Conservation (phyloP, 1,140 invertebrate species). For the Prorops nasuta region DNA sequence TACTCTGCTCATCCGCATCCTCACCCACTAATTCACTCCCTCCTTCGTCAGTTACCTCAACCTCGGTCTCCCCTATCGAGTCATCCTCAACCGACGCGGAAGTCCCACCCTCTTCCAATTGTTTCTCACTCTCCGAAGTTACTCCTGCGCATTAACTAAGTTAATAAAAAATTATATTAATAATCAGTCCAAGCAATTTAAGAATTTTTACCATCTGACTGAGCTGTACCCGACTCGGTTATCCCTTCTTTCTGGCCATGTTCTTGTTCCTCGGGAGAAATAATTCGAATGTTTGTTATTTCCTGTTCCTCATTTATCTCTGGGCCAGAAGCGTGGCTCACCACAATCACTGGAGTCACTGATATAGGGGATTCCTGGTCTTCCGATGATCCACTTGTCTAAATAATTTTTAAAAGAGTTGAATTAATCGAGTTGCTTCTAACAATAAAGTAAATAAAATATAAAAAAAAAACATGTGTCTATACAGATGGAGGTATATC, state of each 20-base stretch:
- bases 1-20: constrained; percentile 61
- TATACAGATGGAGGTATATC: constrained; percentile 45
- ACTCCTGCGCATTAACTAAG: no score
- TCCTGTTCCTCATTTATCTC: constrained; percentile 28
- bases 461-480: background rate
- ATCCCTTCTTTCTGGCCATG: constrained; percentile 32
- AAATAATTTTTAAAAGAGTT: constrained; percentile 6
- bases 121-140: constrained; percentile 64
- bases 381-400: constrained; percentile 43
- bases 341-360: constrained; percentile 24
- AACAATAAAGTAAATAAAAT: background rate
- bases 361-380: constrained; percentile 39
- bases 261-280: constrained; percentile 38
- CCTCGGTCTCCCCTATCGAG: constrained; percentile 37
- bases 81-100: constrained; percentile 43
- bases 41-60: constrained; percentile 38
- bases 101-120: constrained; percentile 52
- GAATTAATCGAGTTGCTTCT: background rate
- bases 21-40: constrained; percentile 57
- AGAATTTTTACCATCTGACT: constrained; percentile 35
- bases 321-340: constrained; percentile 10
- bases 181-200: background rate
- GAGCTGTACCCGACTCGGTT: constrained; percentile 36
- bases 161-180: constrained; percentile 2
- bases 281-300: constrained; percentile 36